Conservation (phyloP, 2,113 vertebrate genomes). For the human (Homo sapiens) region DNA sequence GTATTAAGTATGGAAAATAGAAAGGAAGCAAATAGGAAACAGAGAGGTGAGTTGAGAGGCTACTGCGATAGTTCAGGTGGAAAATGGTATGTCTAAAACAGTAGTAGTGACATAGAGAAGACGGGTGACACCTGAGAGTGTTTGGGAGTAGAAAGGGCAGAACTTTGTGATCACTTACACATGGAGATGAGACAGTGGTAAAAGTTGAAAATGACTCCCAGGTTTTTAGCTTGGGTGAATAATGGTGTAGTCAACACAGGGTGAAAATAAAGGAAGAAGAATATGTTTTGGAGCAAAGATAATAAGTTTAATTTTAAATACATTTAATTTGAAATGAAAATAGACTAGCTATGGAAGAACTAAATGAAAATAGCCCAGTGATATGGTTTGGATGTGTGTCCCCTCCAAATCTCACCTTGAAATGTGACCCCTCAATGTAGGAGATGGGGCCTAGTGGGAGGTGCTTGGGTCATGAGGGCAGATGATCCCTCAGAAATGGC, state of each 20-base stretch:
- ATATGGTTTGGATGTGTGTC: too few species aligned
- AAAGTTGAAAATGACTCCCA: not conserved
- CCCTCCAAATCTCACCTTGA: too few species aligned
- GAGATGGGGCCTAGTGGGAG: too few species aligned
- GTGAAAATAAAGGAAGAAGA: not conserved
- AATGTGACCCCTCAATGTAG: too few species aligned
- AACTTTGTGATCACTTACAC: not conserved
- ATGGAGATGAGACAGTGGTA: not conserved
- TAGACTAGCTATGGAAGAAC: not conserved
- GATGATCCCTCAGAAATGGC: too few species aligned
- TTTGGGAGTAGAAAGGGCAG: not conserved
- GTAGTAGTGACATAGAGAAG: not conserved
- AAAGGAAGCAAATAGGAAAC: not conserved
- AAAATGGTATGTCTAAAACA: not conserved
- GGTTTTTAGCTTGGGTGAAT: not conserved
- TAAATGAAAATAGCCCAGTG: not conserved
- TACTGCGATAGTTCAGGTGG: not conserved
- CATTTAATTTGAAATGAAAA: not conserved
- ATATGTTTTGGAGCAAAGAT: not conserved
- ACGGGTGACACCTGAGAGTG: not conserved
- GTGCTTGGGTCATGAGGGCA: too few species aligned
- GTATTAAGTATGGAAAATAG: not conserved
- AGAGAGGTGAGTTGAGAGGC: not conserved
- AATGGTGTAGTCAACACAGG: not conserved
- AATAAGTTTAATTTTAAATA: constrained; percentile 30